Base-by-base conservation (phyloP, 1,140 invertebrate genomes). In the Hyposmocoma kahamanoa region DNA sequence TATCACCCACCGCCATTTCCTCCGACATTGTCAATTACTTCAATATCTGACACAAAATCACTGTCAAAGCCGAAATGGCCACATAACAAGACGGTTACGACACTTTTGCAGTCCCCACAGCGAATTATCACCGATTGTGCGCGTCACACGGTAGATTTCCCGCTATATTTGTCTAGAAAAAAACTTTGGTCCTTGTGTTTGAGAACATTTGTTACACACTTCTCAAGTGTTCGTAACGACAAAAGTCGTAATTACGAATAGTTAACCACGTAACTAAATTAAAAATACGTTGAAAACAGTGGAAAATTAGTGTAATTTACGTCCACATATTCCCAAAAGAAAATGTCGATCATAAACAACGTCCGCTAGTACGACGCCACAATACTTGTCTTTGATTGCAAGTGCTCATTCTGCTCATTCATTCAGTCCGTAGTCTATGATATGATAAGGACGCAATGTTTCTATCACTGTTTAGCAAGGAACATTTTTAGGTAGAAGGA, bases 301-400 rank as follows among this genome's bases (percentile, higher is more conserved):
- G 47, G 36, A 53, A 64, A 69, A 64, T 56, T 63, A 56, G 22
- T 30, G 22, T 34, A 44, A 47, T 55, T 55, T 55, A 26, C 24
- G 36, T 41, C 47, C 61, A 64, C 49, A 60, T 38, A 62, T 65
- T 63, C 68, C 53, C 59, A 63, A 65, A 72, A 53, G 67, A 81
- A 84, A 80, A 84, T 76, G 78, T 84, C 72, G 78, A 69, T 72
- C 76, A 84, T 81, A 76, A 84, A 79, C 78, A 84, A 84, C 60
- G 74, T 82, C 75, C 73, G 67, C 62, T 77, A 58, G 50, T 44
- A 69, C 53, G 77, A 84, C 74, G 78, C 80, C 73, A 83, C 75
- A 73, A 42, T 68, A 44, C 47, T 63, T 67, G 48, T 74, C 59
- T 72, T 68, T 70, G 59, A 17, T 51, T 42, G 49, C 30, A 53